These are phyloP conservation scores for Panagrolaimus sp. DNA, from an alignment of 1,140 invertebrate genomes.

Conservation along the genomic window DNA sequence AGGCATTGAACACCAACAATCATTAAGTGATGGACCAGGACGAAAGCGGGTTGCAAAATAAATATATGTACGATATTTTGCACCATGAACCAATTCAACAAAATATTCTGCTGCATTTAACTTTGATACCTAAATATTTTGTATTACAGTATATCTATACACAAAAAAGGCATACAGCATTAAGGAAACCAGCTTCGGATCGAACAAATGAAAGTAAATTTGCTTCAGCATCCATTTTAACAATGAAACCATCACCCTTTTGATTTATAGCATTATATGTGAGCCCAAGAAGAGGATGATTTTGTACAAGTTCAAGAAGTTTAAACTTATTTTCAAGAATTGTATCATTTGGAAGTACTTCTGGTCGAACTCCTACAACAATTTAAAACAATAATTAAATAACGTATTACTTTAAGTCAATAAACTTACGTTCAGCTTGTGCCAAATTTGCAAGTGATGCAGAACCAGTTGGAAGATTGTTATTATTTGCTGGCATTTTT, in stretches of 20 bases:
- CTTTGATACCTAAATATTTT: slow-evolving; percentile 17
- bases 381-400: no score
- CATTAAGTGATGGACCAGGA: slow-evolving; percentile 8
- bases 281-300: slow-evolving; percentile 29
- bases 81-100: slow-evolving; percentile 32
- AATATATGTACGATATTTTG: slow-evolving; percentile 26
- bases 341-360: slow-evolving; percentile 31
- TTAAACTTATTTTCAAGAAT: slow-evolving; percentile 32
- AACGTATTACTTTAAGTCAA: no score
- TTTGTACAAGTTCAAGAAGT: slow-evolving; percentile 26
- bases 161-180: slow-evolving; percentile 6
- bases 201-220: slow-evolving; percentile 38
- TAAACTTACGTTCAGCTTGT: no score
- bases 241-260: slow-evolving; percentile 31
- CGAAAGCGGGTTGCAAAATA: slow-evolving; percentile 9
- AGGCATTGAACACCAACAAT: slow-evolving; percentile 4
- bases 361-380: slow-evolving; percentile 4
- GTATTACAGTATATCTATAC: no score
- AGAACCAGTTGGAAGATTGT: no score
- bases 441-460: no score
- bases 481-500: no score
- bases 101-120: slow-evolving; percentile 31
- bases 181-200: slow-evolving; percentile 34
- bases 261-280: slow-evolving; percentile 39
- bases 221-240: slow-evolving; percentile 28